A percentile compares a stretch with the other conserved stretches of the same genome.
phyloP scores from a whole-genome alignment of 1,140 invertebrate species.

The Bombus ignitus region DNA sequence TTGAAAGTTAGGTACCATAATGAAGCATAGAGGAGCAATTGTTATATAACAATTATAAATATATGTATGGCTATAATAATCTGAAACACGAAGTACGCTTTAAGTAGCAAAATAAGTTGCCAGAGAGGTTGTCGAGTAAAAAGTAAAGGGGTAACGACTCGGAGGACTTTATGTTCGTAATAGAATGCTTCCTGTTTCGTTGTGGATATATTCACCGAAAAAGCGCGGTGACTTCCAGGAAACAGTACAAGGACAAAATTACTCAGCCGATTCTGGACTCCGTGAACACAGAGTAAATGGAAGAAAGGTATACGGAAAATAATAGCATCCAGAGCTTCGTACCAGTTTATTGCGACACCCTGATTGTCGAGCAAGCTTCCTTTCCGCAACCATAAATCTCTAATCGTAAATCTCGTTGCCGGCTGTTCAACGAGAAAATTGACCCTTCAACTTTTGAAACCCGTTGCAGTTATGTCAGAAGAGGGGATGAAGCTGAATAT shows the following conservation, averaged over 20 bases:
- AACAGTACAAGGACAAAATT: neutral
- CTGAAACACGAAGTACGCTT: neutral
- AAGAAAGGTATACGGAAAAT: conserved; percentile 31
- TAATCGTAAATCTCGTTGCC: conserved; percentile 16
- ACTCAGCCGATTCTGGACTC: neutral
- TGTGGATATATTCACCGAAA: neutral
- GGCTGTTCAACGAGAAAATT: neutral
- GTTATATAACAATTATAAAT: too few species aligned
- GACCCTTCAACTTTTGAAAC: neutral
- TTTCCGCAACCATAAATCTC: conserved; percentile 43
- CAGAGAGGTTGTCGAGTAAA: neutral
- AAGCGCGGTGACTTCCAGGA: neutral
- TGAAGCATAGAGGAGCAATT: too few species aligned
- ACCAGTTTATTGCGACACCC: conserved; percentile 57
- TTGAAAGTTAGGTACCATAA: too few species aligned
- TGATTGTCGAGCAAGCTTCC: conserved; percentile 28
- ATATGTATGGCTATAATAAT: too few species aligned
- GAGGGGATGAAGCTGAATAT: neutral
- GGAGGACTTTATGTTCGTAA: neutral
- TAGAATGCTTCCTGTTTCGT: neutral
- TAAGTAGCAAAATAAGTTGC: neutral
- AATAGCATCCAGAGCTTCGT: conserved; percentile 52
- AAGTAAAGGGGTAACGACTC: neutral
- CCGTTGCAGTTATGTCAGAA: neutral
- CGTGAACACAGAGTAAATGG: conserved; percentile 31